Base-by-base conservation (phyloP, 2,888 invertebrate genomes). In the Luperina testacea region DNA sequence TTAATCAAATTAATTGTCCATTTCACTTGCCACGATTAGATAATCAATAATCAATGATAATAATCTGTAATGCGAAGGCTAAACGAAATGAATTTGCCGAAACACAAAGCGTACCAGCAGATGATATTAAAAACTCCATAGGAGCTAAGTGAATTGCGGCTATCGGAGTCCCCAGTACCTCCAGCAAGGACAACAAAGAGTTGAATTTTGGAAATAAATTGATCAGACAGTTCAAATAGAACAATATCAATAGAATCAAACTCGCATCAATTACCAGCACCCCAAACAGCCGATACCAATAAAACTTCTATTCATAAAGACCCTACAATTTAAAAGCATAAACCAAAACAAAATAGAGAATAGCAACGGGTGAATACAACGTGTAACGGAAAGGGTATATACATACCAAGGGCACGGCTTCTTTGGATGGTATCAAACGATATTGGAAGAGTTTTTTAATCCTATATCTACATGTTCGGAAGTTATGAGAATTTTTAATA, bases 311-410 rank as follows among this genome's bases (percentile, higher is more conserved):
- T 74, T 65, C 68, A 86, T 70, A 53, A 27, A 64, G 71, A 65
- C 13, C 13, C 45, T 65, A 82, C 75, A 82, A 83, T 88, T 86
- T 88, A 27, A 75, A 79, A 75, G 48, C 73, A 81, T 78, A 77
- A 80, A 82, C 74, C 75, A 81, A 85, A 85, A 81, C 80, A 82
- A 82, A 86, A 86, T 83, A 88, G 84, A 85, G 84, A 90, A 90
- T 81, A 77, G 82, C 67, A 75, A 68, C 79, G 78, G 80, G 79
- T 86, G 82, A 78, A 82, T 78, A n/a, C n/a, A n/a, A n/a, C n/a
- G n/a, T n/a, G n/a, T n/a, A n/a, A n/a, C n/a, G n/a, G n/a, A n/a
- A n/a, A n/a, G n/a, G n/a, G n/a, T n/a, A n/a, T n/a, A n/a, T n/a
- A n/a, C n/a, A n/a, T n/a, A n/a, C n/a, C n/a, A n/a, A n/a, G n/a